Base-by-base conservation (phyloP, 2,113 vertebrate species). In the Crotalus horridus region DNA sequence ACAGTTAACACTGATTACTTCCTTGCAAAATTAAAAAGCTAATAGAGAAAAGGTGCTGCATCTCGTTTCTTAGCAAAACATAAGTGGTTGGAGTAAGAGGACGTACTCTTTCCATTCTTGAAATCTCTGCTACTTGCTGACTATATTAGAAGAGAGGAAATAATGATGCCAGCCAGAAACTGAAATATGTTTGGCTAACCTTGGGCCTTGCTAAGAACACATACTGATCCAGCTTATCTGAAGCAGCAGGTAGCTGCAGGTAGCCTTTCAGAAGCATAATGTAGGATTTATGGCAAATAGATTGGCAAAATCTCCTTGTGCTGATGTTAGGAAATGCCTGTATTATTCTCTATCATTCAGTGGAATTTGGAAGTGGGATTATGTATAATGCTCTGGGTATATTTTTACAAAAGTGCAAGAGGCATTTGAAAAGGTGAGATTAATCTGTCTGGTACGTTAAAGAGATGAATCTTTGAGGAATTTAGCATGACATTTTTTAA, bases 371-470 rank as follows among this genome's bases (percentile, higher is more conserved):
- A 26, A 26, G 21, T 48, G 11, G 24, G 46, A 87, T 53, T 21
- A 69, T 33, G 33, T 21, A 21, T 21, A 43, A 29, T 17, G 26
- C 6, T 87, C 11, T 0, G 59, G 89, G 85, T 81, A 81, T 81
- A 15, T 81, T 81, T 0, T 89, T 48, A 0, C 0, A 39, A 4
- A 93, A 93, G 90, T 91, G 87, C 20, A 88, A 81, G 93, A 95
- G 94, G 58, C 1, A 39, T 91, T 93, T 89, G 93, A 64, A 1
- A 88, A 88, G 90, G 33, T 92, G 89, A 92, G 46, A 39, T n/a
- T 29, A 15, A 74, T 94, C 91, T 93, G 33, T 20, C 17, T 21
- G 17, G 6, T 81, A 81, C 6, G 1, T 15, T 81, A 81, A 81
- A 39, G n/a, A 81, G 15, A 39, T n/a, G 6, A 43, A 81, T 39